phyloP scores from a whole-genome alignment of 2,888 invertebrate genomes.

The Listrodromus nycthemerus region DNA sequence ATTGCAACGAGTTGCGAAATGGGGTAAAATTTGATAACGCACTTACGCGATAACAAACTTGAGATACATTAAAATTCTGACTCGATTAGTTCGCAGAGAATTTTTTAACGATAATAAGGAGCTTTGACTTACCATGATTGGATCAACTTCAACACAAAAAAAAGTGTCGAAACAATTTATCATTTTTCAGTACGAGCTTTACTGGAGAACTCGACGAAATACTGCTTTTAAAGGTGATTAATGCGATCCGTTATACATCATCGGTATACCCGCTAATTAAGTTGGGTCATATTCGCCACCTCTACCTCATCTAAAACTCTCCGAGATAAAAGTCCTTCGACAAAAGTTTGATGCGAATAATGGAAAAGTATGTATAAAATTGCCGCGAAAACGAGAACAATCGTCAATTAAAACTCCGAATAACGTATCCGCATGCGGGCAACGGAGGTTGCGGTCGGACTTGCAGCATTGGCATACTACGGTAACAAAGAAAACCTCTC shows the following conservation, averaged over 20 bases:
- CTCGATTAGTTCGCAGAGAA: background rate
- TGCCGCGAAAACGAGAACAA: conserved; percentile 3
- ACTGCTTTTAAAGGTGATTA: no score
- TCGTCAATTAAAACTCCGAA: conserved; percentile 44
- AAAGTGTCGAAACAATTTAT: background rate
- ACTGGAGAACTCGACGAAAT: no score
- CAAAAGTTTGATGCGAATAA: background rate
- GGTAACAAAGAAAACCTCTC: conserved; percentile 4
- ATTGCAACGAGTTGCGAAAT: background rate
- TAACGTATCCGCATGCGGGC: conserved; percentile 27
- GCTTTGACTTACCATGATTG: background rate
- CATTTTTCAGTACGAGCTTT: no score
- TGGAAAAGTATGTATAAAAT: background rate
- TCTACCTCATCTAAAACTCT: background rate
- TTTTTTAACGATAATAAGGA: background rate
- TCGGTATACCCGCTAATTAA: background rate
- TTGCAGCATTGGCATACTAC: conserved; percentile 22
- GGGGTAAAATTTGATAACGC: background rate
- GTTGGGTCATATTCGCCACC: background rate
- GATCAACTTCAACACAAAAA: background rate
- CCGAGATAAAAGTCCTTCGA: background rate
- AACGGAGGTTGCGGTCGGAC: conserved; percentile 4
- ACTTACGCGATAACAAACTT: background rate
- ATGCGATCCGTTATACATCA: no score
- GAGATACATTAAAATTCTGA: background rate